Base-by-base conservation (phyloP, 1,140 invertebrate genomes). In the Lutraria rhynchaena region DNA sequence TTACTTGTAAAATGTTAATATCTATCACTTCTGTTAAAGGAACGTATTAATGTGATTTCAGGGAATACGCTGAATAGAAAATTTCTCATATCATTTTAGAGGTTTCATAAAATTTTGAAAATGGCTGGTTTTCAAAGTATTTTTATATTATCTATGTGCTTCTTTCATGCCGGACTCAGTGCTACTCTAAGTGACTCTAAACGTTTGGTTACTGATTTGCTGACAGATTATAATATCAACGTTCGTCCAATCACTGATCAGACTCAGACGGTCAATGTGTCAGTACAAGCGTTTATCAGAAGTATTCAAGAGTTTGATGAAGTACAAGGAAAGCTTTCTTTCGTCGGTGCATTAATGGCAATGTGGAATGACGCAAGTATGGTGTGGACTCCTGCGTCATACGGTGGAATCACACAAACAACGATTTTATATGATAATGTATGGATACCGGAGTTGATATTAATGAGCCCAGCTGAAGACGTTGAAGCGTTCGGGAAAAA, bases 251-350 rank as follows among this genome's bases (percentile, higher is more conserved):
- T 75, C 13, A 35, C 41, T 3, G 46, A 75, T 35, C 71, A 75
- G 55, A 75, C 35, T 31, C 0, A 15, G 27, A 57, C 57, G 0
- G 71, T 75, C 0, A 60, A 61, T 7, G 55, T 75, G 7, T 29
- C 4, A 19, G 57, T 75, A 15, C 33, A 75, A 37, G 13, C 49
- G 3, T 61, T 44, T n/a, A 44, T 61, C 1, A 58, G 41, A 46
- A 49, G 41, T 29, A 60, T 75, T 35, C 55, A 75, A 19, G 35
- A 58, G n/a, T 75, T 75, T 31, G 27, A 75, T 49, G 71, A 75
- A 44, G 55, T 75, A 17, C 1, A 75, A 17, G 71, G 57, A 24
- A 46, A 58, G 44, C 61, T 75, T 49, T 41, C 71, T 29, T 58
- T 75, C 17, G 33, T 75, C 46, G 71, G 41, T 7, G 71, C 71